These are phyloP conservation scores for Colistium nudipinnis DNA, from an alignment of 2,113 vertebrate species.

Conservation along the genomic window DNA sequence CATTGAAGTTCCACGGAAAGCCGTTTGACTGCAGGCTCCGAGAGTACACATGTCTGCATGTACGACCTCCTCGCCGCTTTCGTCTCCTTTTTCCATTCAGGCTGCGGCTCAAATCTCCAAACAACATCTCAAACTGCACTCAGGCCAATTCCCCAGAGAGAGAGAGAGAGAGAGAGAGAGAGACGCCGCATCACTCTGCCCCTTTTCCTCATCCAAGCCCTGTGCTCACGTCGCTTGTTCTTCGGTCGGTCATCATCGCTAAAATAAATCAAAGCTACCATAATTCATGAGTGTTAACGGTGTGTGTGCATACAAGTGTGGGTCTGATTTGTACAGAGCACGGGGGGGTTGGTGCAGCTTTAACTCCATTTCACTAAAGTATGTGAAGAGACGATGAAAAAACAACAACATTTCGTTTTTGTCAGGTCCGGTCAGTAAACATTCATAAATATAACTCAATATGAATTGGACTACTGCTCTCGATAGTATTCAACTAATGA, in stretches of 20 bases:
- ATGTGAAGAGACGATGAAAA: conserved; percentile 12
- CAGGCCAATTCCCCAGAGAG: conserved; percentile 53
- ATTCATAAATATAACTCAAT: conserved; percentile 26
- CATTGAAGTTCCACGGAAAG: conserved; percentile 14
- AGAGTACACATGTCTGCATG: conserved; percentile 15
- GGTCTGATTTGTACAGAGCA: conserved; percentile 27
- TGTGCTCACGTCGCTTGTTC: conserved; percentile 14
- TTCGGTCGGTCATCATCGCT: conserved; percentile 49
- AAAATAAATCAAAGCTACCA: conserved; percentile 73
- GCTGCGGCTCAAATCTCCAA: conserved; percentile 62
- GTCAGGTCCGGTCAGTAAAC: conserved; percentile 20
- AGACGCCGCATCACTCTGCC: conserved; percentile 47
- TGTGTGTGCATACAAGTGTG: conserved; percentile 28
- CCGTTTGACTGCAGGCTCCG: not conserved
- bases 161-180: conserved; percentile 14
- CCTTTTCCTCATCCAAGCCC: conserved; percentile 40
- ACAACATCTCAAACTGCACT: conserved; percentile 62
- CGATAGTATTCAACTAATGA: conserved; percentile 45
- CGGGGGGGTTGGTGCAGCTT: conserved; percentile 25
- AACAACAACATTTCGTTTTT: conserved; percentile 2
- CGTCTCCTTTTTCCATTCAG: conserved; percentile 22
- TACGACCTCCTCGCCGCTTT: conserved; percentile 22
- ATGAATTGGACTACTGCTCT: conserved; percentile 19
- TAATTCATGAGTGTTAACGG: conserved; percentile 69
- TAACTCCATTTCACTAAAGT: conserved; percentile 30